phyloP scores from a whole-genome alignment of 2,888 invertebrate species.

The Ceratothoa steindachneri region DNA sequence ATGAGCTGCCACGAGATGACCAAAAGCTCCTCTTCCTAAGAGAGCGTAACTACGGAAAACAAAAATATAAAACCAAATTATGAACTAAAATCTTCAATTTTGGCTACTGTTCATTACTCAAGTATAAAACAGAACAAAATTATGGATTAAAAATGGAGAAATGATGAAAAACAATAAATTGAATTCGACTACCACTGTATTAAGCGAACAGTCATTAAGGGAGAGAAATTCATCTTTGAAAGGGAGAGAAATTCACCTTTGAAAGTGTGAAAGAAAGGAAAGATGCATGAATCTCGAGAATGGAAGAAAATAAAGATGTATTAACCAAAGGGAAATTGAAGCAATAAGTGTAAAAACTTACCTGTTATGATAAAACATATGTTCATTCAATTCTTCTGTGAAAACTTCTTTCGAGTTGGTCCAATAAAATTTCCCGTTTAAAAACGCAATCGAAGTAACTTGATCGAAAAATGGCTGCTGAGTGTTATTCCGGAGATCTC shows the following conservation, averaged over 20 bases:
- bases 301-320: too few species aligned
- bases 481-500: slow-evolving; percentile 67
- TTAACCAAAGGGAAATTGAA: too few species aligned
- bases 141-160: too few species aligned
- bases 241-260: too few species aligned
- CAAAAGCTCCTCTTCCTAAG: slow-evolving; percentile 6
- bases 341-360: too few species aligned
- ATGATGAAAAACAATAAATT: too few species aligned
- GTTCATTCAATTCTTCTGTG: slow-evolving; percentile 62
- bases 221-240: too few species aligned
- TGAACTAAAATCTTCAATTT: not conserved
- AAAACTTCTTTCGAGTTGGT: slow-evolving; percentile 72
- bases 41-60: slow-evolving; percentile 24
- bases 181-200: too few species aligned
- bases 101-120: slow-evolving; percentile 79
- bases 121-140: too few species aligned
- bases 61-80: not conserved
- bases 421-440: slow-evolving; percentile 78
- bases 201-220: too few species aligned
- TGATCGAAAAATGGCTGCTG: slow-evolving; percentile 69
- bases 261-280: too few species aligned
- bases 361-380: slow-evolving; percentile 60
- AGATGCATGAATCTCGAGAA: too few species aligned
- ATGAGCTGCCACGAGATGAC: slow-evolving; percentile 57
- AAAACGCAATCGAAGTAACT: slow-evolving; percentile 70